Evolutionary conservation across 2,888 invertebrate genomes (phyloP), one percentile per base, ranked within the genome.

Genomic region (Cantharis flavilabris): DNA sequence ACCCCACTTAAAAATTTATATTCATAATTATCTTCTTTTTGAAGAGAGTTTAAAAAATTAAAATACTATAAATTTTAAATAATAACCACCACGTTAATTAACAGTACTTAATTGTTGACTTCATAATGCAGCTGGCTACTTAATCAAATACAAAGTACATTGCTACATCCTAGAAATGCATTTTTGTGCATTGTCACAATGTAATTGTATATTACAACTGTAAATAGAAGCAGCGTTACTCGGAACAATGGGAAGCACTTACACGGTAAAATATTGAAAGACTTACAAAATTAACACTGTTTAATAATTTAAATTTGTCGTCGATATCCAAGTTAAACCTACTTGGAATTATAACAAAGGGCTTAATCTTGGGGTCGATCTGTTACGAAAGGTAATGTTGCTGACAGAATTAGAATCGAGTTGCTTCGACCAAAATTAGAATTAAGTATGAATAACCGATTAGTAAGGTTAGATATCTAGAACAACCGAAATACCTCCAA

Each of bases 381-480:
- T 63, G 70, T 73, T 73, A 70, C 49, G 63, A 73, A 73, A 73
- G 73, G 73, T 62, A 73, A 70, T 70, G 73, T 69, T 70, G 73
- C 70, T 73, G 73, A 73, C 73, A 70, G 73, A 73, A 69, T 73
- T 73, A 73, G 73, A 73, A 73, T 73, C 63, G 69, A 73, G 30
- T n/a, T 70, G 69, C 69, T 63, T 69, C 69, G 63, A 70, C 69
- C 70, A 69, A 70, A 70, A 62, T 30, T 62, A 70, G 73, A 73
- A 69, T 73, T 73, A 73, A 73, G 73, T 70, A 62, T 69, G 73
- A 73, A 67, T 67, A 67, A 67, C 65, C 26, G 65, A 67, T 67
- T 67, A 26, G 65, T 67, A 67, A n/a, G 26, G 65, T 67, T 16
- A n/a, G 9, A 65, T 20, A 65, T 20, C 33, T 33, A 13, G 49